These are phyloP conservation scores for Leptinotarsa haldemani DNA, from an alignment of 2,888 invertebrate genomes.

Conservation along the genomic window DNA sequence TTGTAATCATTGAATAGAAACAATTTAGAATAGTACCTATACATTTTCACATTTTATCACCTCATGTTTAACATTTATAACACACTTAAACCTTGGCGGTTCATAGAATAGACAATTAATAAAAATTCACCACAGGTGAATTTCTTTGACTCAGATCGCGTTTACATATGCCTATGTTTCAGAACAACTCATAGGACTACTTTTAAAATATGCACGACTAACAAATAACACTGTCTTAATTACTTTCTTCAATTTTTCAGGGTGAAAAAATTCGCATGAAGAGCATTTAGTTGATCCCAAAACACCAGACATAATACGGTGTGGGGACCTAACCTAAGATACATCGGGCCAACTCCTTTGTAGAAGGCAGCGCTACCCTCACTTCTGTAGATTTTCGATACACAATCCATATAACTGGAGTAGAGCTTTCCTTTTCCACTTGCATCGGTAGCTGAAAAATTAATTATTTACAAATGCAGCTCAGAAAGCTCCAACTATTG, in stretches of 20 bases:
- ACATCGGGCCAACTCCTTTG: constrained; percentile 90
- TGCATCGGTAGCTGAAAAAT: constrained; percentile 69
- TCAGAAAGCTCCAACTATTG: neutral
- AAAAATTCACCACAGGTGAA: no score
- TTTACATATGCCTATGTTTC: no score
- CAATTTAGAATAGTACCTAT: no score
- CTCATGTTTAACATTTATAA: no score
- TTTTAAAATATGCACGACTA: neutral
- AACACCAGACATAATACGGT: constrained; percentile 88
- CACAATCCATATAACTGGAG: constrained; percentile 79
- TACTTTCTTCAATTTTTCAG: constrained; percentile 2
- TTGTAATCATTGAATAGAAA: no score
- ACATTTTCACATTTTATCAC: no score
- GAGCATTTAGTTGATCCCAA: constrained; percentile 79
- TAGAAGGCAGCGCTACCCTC: constrained; percentile 88
- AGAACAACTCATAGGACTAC: no score
- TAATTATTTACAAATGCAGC: neutral
- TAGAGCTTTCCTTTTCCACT: constrained; percentile 75
- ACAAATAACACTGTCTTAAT: neutral
- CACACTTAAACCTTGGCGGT: no score
- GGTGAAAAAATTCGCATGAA: constrained; percentile 38
- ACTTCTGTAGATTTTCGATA: constrained; percentile 77
- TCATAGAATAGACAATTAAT: no score
- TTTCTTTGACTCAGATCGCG: no score
- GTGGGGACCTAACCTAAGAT: constrained; percentile 90